A percentile compares a stretch with the other conserved stretches of the same genome.
These are phyloP conservation scores for Phrynosoma blainvillii DNA, from an alignment of 2,113 vertebrate genomes.

Conservation along the genomic window DNA sequence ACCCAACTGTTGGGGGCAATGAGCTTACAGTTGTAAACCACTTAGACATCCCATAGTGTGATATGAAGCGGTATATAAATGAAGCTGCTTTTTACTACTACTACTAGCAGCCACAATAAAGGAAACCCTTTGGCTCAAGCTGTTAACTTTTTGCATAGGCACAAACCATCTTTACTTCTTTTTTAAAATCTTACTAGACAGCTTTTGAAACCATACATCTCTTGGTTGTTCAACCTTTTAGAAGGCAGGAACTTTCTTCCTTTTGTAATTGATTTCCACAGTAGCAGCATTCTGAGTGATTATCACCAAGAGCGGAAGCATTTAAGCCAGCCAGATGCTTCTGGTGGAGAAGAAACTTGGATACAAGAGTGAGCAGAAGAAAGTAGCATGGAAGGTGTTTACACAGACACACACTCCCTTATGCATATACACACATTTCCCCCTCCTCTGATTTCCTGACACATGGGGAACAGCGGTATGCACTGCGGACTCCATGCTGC, in stretches of 20 bases:
- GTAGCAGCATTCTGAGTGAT: constrained; percentile 39
- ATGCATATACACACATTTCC: constrained; percentile 36
- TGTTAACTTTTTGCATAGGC: neutral
- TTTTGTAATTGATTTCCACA: constrained; percentile 34
- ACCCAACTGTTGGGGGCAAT: too few species aligned
- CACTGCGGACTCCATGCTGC: constrained; percentile 55
- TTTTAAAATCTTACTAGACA: neutral
- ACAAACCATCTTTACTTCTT: neutral
- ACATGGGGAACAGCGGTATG: constrained; percentile 57
- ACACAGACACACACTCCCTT: constrained; percentile 18
- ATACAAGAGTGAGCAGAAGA: constrained; percentile 55
- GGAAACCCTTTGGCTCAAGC: neutral
- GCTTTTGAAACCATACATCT: neutral
- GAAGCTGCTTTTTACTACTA: too few species aligned
- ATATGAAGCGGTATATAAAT: too few species aligned
- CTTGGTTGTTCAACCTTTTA: neutral
- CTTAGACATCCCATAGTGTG: too few species aligned
- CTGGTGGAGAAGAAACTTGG: constrained; percentile 41
- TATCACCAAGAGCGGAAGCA: constrained; percentile 1
- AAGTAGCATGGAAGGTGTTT: constrained; percentile 68
- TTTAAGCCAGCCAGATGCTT: constrained; percentile 42
- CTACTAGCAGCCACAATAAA: neutral
- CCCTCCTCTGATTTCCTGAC: constrained; percentile 65
- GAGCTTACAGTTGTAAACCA: too few species aligned
- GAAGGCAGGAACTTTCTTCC: accelerated